These are phyloP conservation scores for Aricia agestis DNA, from an alignment of 1,140 invertebrate genomes.

Conservation along the genomic window DNA sequence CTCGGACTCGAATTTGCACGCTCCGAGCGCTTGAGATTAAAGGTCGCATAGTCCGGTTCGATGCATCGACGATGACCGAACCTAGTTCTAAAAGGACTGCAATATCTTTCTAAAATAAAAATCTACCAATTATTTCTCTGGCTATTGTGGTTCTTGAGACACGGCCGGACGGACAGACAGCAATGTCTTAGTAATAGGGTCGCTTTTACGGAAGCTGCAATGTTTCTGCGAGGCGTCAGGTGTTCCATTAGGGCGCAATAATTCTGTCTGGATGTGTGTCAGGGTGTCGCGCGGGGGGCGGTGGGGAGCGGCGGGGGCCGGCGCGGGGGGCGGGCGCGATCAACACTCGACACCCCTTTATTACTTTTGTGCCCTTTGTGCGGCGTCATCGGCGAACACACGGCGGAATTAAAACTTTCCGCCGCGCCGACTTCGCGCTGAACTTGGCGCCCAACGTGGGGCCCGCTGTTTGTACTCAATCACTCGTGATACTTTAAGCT, in stretches of 20 bases:
- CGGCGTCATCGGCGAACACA: constrained; percentile 58
- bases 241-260: constrained; percentile 1
- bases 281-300: not conserved
- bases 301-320: constrained; percentile 15
- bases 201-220: not conserved
- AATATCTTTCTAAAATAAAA: too few relatives aligned
- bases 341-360: constrained; percentile 67
- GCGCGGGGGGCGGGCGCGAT: constrained; percentile 37
- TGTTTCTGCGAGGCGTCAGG: not conserved
- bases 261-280: not conserved
- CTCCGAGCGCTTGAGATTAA: constrained; percentile 62
- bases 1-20: constrained; percentile 66
- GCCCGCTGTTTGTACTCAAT: constrained; percentile 21
- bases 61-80: constrained; percentile 33
- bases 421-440: constrained; percentile 32
- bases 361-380: constrained; percentile 68
- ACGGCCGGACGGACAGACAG: not conserved
- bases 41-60: constrained; percentile 30
- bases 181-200: not conserved
- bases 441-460: constrained; percentile 47
- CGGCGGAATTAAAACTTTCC: constrained; percentile 66
- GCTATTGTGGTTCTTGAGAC: too few relatives aligned
- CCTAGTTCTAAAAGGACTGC: too few relatives aligned
- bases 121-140: too few relatives aligned
- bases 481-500: not conserved